phyloP scores from a whole-genome alignment of 2,888 invertebrate species.

The Siphlonurus alternatus region DNA sequence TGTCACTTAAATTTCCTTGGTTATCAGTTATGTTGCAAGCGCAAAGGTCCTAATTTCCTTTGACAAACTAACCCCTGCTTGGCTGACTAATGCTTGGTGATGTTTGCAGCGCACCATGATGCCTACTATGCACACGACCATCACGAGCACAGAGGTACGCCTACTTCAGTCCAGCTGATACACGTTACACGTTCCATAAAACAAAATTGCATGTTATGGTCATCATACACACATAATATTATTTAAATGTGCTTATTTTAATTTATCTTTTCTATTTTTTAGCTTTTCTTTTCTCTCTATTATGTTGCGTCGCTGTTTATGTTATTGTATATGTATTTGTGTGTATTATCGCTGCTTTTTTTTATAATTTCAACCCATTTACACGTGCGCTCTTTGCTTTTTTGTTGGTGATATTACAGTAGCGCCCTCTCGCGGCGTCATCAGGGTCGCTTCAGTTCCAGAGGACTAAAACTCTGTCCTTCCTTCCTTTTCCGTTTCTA shows the following conservation, averaged over 20 bases:
- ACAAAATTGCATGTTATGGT: not conserved
- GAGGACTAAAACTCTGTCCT: not conserved
- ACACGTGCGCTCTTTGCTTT: not conserved
- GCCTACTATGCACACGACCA: conserved; percentile 48
- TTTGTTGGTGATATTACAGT: not conserved
- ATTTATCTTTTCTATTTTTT: conserved; percentile 3
- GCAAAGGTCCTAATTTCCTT: too few species aligned
- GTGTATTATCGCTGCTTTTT: not conserved
- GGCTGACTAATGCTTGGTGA: too few species aligned
- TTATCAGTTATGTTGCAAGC: too few species aligned
- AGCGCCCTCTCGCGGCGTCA: not conserved
- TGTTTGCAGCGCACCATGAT: conserved; percentile 32
- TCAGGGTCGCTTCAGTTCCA: not conserved
- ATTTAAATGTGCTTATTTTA: conserved; percentile 1
- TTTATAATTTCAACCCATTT: not conserved
- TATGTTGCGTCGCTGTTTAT: conserved; percentile 5
- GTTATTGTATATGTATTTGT: not conserved
- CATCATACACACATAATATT: not conserved
- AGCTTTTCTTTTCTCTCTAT: conserved; percentile 5
- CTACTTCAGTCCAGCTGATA: too few species aligned
- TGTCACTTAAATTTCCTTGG: too few species aligned
- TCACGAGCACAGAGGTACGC: not conserved
- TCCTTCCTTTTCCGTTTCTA: not conserved
- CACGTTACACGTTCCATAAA: too few species aligned
- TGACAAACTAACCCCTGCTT: too few species aligned